Base-by-base conservation (phyloP, 2,113 vertebrate species). In the Nanorana parkeri region DNA sequence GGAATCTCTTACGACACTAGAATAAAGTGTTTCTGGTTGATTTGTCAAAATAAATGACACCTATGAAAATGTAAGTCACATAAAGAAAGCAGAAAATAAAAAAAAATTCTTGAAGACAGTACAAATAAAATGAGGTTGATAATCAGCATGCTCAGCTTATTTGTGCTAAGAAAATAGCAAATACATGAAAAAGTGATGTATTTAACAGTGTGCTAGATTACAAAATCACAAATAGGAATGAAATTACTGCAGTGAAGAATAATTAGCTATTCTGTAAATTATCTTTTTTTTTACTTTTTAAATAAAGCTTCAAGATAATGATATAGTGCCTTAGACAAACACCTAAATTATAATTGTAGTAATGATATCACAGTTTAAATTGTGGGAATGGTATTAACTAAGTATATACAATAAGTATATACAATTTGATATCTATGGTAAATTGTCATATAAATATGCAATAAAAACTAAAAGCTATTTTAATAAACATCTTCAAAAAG, bases 161-260 rank as follows among this genome's bases (percentile, higher is more conserved):
- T 68, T 51, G 36, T 16, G 29, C 11, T 5, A 23, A 21, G n/a
- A 68, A 68, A 23, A 23, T 51, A 4, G 13, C 21, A 51, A 41
- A 68, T 23, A 51, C 21, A 1, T n/a, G 41, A 41, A 21, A n/a
- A 21, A 23, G n/a, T 24, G 47, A 52, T 69, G 24, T 47, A 47
- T 69, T 68, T 69, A 69, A 52, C 67, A 69, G 23, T 23, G 41
- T 69, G n/a, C 21, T 24, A 51, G n/a, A 69, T 68, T 21, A 69
- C 1, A 47, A 47, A 47, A 51, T 21, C 36, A 68, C 36, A 23
- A 15, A 69, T 7, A 51, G 23, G 41, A 69, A n/a, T 52, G 41
- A 4, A 51, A 52, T 23, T 52, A 51, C 41, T 52, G 17, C 47
- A 68, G 41, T 3, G 16, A 52, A 69, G 13, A 51, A 41, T 68